Evolutionary conservation across 2,888 invertebrate genomes (phyloP), one percentile per base, ranked within the genome.

Genomic region (Erannis defoliaria): DNA sequence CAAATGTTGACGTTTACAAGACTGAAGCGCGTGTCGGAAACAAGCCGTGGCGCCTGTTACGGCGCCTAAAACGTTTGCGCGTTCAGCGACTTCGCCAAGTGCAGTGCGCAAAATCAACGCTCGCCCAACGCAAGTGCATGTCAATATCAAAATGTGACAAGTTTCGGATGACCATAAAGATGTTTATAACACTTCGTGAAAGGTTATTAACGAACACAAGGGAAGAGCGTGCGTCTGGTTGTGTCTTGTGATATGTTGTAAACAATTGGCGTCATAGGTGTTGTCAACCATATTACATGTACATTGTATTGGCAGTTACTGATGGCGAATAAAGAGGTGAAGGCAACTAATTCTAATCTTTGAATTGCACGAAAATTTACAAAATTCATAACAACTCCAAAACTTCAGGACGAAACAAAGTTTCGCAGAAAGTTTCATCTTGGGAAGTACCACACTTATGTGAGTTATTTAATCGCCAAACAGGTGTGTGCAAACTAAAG

Each of bases 31-130:
- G 35, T 14, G 38, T 51, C 31, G 31, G 2, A 18, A 55, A 35
- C 23, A n/a, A 35, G 19, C 8, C 37, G 29, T n/a, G 29, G 43
- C 58, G 42, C 21, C 33, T 51, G 35, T 48, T 62, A 49, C 38
- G 46, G 77, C 82, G 80, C 79, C 82, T 76, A 77, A 66, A 70
- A 72, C 65, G 74, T 79, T 77, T 75, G 77, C 79, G 73, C 64
- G 66, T 71, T 72, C 73, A 78, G 73, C 68, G 66, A 57, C 55
- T 58, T 58, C 76, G 79, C 80, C 83, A 85, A 86, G 86, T 85
- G 86, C 87, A 85, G 86, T 89, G 88, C 84, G 87, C 88, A 87
- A 86, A 85, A 84, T 69, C 71, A 75, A 82, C 81, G 80, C 73
- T 76, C 63, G 69, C 68, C 70, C 67, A 74, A 85, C 80, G 80